Evolutionary conservation across 2,113 vertebrate species (phyloP).

Genomic region (Rhinogobius similis): DNA sequence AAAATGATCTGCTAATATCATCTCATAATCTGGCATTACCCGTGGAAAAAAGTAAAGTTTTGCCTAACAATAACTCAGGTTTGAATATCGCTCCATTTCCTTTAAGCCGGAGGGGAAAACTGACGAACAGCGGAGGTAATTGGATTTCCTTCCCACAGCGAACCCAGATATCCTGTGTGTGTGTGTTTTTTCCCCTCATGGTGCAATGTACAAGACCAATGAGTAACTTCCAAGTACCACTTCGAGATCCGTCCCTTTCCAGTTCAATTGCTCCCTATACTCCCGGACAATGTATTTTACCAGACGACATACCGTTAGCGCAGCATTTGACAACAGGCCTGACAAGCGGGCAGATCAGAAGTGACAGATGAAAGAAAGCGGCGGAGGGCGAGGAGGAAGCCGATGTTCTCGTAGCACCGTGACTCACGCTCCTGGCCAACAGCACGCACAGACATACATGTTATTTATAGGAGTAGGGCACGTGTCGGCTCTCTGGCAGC

Average conservation of each 20-base stretch:
- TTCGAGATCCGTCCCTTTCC: slow-evolving; percentile 1
- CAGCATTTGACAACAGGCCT: slow-evolving; percentile 39
- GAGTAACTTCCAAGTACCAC: slow-evolving; percentile 29
- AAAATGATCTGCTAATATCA: background rate
- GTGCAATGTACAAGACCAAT: background rate
- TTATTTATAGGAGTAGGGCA: slow-evolving; percentile 57
- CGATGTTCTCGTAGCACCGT: slow-evolving; percentile 44
- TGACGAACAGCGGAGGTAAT: background rate
- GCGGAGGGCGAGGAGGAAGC: slow-evolving; percentile 36
- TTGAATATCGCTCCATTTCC: background rate
- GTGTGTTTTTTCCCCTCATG: background rate
- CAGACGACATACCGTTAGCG: slow-evolving; percentile 34
- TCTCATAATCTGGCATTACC: background rate
- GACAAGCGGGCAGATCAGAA: slow-evolving; percentile 48
- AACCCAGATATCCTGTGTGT: background rate
- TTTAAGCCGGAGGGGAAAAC: background rate
- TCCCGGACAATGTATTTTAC: slow-evolving; percentile 27
- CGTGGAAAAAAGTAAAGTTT: background rate
- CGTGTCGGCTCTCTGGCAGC: slow-evolving; percentile 19
- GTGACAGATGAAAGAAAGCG: slow-evolving; percentile 60
- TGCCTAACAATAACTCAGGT: background rate
- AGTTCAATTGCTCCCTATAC: slow-evolving; percentile 15
- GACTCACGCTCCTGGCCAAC: slow-evolving; percentile 56
- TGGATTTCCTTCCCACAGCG: slow-evolving; percentile 2
- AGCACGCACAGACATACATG: slow-evolving; percentile 36